These are phyloP conservation scores for Tribolium freemani DNA, from an alignment of 2,888 invertebrate genomes.

Conservation along the genomic window DNA sequence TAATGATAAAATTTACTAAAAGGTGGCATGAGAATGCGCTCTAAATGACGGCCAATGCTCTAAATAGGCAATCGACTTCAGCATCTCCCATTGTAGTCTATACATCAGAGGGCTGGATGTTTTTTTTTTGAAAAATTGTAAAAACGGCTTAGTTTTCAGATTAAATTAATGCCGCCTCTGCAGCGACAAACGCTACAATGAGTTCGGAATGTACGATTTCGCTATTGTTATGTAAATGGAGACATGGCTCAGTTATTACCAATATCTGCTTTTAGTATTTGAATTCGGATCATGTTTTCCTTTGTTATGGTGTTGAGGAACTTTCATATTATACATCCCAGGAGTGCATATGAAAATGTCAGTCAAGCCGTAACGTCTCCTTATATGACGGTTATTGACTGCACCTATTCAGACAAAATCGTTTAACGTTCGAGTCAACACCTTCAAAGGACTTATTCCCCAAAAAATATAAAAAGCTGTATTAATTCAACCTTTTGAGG, in stretches of 20 bases:
- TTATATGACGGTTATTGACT: constrained; percentile 37
- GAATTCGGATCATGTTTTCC: constrained; percentile 45
- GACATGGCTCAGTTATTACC: constrained; percentile 47
- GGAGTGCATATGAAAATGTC: constrained; percentile 42
- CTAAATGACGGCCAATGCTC: constrained; percentile 13
- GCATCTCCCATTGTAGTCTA: constrained; percentile 9
- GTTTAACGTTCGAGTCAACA: constrained; percentile 11
- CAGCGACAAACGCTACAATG: constrained; percentile 35
- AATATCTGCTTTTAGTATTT: constrained; percentile 46
- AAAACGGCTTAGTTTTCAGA: background rate
- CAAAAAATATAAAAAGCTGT: background rate
- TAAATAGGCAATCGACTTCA: constrained; percentile 16
- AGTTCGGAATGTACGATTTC: constrained; percentile 41
- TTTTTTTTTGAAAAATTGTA: background rate
- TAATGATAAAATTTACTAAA: constrained; percentile 44
- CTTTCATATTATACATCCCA: constrained; percentile 34
- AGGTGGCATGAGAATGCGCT: constrained; percentile 47
- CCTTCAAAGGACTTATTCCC: background rate
- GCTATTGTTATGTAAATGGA: constrained; percentile 48
- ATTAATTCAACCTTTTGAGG: background rate
- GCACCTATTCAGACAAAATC: constrained; percentile 17
- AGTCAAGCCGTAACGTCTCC: constrained; percentile 35
- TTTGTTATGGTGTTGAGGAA: constrained; percentile 45
- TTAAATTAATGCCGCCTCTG: constrained; percentile 32
- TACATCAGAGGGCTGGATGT: background rate